Evolutionary conservation across 1,140 invertebrate species (phyloP).

Genomic region (Atta cephalotes): DNA sequence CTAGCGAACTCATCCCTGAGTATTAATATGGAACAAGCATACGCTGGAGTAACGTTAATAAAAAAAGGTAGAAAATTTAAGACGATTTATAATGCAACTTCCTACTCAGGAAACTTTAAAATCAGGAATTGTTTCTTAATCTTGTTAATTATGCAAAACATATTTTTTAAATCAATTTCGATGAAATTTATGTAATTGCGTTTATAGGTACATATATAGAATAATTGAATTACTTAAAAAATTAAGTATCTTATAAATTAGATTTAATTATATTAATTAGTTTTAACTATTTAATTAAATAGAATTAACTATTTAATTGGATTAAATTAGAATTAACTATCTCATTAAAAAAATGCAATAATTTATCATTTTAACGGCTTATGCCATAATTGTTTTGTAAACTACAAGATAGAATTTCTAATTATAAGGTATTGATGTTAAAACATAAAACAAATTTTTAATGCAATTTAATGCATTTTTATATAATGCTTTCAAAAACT

Average conservation of each 20-base stretch:
- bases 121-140: not conserved
- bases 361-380: not conserved
- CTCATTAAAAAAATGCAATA: not conserved
- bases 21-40: constrained; percentile 10
- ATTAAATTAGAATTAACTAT: too few species aligned
- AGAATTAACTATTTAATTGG: too few species aligned
- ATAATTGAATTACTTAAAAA: not conserved
- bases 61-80: constrained; percentile 10
- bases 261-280: too few species aligned
- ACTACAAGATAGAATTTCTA: not conserved
- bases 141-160: not conserved
- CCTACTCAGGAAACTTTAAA: not conserved
- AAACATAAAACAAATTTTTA: not conserved
- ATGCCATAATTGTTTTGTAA: not conserved
- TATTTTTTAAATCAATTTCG: not conserved
- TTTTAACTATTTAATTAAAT: too few species aligned
- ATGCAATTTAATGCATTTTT: not conserved
- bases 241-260: not conserved
- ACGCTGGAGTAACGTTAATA: constrained; percentile 1
- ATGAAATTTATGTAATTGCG: not conserved
- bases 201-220: not conserved
- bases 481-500: not conserved
- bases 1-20: not conserved
- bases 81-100: not conserved
- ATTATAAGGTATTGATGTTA: not conserved